Evolutionary conservation across 2,888 invertebrate genomes (phyloP).

Genomic region (Epicampocera succincta): DNA sequence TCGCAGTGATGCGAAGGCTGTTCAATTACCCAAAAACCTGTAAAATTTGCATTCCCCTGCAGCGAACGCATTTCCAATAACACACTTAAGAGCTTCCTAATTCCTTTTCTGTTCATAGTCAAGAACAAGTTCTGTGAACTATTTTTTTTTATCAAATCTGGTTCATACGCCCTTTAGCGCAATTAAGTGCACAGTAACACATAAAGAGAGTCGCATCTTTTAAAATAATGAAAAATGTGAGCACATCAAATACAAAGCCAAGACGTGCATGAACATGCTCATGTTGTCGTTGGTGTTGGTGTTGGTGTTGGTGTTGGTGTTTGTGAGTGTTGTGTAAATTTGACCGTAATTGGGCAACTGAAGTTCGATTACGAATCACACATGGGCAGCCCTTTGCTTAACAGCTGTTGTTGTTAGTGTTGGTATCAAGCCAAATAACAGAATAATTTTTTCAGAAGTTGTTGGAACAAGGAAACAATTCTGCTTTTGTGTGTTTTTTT

Average conservation of each 20-base stretch:
- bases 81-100: too few species aligned
- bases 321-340: background rate
- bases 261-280: background rate
- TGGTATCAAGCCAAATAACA: constrained; percentile 12
- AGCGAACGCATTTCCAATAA: too few species aligned
- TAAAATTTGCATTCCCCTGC: too few species aligned
- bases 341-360: background rate
- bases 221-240: background rate
- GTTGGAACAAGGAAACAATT: constrained; percentile 35
- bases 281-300: too few species aligned
- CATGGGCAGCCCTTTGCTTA: constrained; percentile 17
- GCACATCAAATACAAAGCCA: constrained; percentile 13
- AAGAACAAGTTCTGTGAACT: too few species aligned
- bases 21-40: too few species aligned
- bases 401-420: constrained; percentile 6
- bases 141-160: too few species aligned
- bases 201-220: background rate
- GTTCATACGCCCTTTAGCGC: too few species aligned
- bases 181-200: background rate
- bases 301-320: too few species aligned
- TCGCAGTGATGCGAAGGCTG: too few species aligned
- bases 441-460: constrained; percentile 39
- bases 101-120: too few species aligned
- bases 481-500: background rate
- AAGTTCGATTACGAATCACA: constrained; percentile 8